Evolutionary conservation across 2,113 vertebrate species (phyloP), one percentile per base, ranked within the genome.

Genomic region (Sceloporus undulatus): DNA sequence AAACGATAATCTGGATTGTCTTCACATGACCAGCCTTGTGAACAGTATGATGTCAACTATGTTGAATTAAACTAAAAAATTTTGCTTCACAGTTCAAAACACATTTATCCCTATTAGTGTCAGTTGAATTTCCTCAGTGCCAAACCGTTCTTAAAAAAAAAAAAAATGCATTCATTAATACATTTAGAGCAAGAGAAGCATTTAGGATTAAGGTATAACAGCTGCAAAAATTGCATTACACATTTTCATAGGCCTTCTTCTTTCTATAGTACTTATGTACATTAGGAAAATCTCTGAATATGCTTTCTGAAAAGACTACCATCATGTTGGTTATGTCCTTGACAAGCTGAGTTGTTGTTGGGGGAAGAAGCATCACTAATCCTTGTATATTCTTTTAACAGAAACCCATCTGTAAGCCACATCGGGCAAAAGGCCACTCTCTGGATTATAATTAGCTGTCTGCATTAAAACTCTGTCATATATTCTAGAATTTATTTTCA

Each of bases 41-140:
- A 91, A 13, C 54, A 66, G 73, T 79, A 70, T 0, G 0, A 65
- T 71, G 79, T 88, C 82, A 93, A 68, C 18, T 88, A 3, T 1
- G 56, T 56, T 88, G 87, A 42, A 79, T 87, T 82, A 87, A 93
- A 91, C 92, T 73, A 70, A 42, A 52, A 7, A 75, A 59, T 92
- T 71, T 88, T 42, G 76, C 80, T 89, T 87, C 90, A 66, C 71
- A 74, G 65, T 87, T 94, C 79, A 85, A 92, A 94, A 90, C 29
- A 65, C 0, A 0, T 91, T 92, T 89, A 91, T 92, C 66, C 71
- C 40, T 91, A 82, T 94, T 92, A 92, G 79, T 88, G 82, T 92
- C 90, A 89, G 18, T 0, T 87, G 79, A 92, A 94, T 76, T 76
- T 85, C 29, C n/a, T 85, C 77, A 73, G 90, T 85, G 71, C 73